Percentiles rank a stretch among this genome's conserved stretches.
Conservation (phyloP, 2,797 vertebrate species). For the Microhierax caerulescens region DNA sequence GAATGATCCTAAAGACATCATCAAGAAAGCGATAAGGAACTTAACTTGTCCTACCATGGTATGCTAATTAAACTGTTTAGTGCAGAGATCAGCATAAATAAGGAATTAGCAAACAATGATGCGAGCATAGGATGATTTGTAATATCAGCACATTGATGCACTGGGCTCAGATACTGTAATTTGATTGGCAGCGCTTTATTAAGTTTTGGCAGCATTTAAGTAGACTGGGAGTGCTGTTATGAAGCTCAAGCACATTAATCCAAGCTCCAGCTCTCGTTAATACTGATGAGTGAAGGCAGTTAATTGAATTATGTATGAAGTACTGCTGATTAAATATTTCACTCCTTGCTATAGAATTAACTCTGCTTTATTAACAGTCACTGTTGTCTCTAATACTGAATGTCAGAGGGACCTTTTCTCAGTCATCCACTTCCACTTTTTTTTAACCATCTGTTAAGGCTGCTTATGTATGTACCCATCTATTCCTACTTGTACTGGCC, state of each 20-base stretch:
- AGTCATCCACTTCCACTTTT: conserved; percentile 25
- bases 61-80: conserved; percentile 73
- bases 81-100: conserved; percentile 74
- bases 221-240: conserved; percentile 73
- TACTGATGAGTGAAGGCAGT: conserved; percentile 77
- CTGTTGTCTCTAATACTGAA: conserved; percentile 66
- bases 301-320: conserved; percentile 85
- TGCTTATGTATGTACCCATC: background rate
- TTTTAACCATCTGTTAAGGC: conserved; percentile 60
- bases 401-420: conserved; percentile 69
- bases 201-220: conserved; percentile 74
- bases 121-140: conserved; percentile 66
- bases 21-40: conserved; percentile 29
- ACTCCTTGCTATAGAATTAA: conserved; percentile 74
- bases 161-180: conserved; percentile 56
- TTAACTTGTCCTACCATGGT: conserved; percentile 20
- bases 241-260: conserved; percentile 74
- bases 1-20: conserved; percentile 12
- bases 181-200: conserved; percentile 78
- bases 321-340: conserved; percentile 81
- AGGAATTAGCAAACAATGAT: conserved; percentile 73
- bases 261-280: conserved; percentile 74
- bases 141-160: conserved; percentile 64
- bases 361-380: conserved; percentile 72
- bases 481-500: background rate